phyloP scores from a whole-genome alignment of 2,113 vertebrate species.

The Tringa solitaria region DNA sequence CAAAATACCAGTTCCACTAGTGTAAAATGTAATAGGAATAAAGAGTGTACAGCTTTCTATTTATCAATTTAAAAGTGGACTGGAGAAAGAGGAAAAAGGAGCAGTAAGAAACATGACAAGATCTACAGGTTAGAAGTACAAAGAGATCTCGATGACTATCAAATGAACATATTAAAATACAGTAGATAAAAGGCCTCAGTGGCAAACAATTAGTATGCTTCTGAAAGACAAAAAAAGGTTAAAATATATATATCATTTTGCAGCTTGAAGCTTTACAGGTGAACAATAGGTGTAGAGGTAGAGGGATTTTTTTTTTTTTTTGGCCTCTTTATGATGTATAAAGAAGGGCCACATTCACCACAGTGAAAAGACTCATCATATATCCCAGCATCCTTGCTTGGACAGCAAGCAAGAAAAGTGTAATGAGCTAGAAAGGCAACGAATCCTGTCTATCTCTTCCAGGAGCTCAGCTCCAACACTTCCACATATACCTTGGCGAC shows the following conservation, averaged over 20 bases:
- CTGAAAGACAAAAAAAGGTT: slow-evolving; percentile 59
- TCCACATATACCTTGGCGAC: slow-evolving; percentile 35
- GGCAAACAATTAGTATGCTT: slow-evolving; percentile 61
- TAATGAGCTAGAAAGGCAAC: slow-evolving; percentile 64
- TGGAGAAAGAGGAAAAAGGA: slow-evolving; percentile 35
- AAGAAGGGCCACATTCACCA: slow-evolving; percentile 65
- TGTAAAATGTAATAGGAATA: slow-evolving; percentile 51
- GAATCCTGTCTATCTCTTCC: slow-evolving; percentile 37
- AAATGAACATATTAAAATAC: slow-evolving; percentile 47
- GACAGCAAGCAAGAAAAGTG: slow-evolving; percentile 55
- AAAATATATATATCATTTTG: slow-evolving; percentile 46
- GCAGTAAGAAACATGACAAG: slow-evolving; percentile 53
- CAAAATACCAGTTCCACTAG: slow-evolving; percentile 61
- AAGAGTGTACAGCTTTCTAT: slow-evolving; percentile 44
- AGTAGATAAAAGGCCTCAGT: slow-evolving; percentile 58
- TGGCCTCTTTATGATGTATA: slow-evolving; percentile 65
- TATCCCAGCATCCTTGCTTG: slow-evolving; percentile 65
- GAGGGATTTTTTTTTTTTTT: slow-evolving; percentile 54
- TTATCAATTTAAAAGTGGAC: slow-evolving; percentile 62
- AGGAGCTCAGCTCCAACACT: slow-evolving; percentile 52
- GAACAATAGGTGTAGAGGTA: slow-evolving; percentile 60
- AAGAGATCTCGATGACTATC: slow-evolving; percentile 61
- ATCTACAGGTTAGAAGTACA: slow-evolving; percentile 41
- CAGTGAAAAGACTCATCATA: slow-evolving; percentile 66
- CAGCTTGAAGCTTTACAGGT: slow-evolving; percentile 60